Evolutionary conservation across 2,113 vertebrate species (phyloP).

Genomic region (Colaptes auratus): DNA sequence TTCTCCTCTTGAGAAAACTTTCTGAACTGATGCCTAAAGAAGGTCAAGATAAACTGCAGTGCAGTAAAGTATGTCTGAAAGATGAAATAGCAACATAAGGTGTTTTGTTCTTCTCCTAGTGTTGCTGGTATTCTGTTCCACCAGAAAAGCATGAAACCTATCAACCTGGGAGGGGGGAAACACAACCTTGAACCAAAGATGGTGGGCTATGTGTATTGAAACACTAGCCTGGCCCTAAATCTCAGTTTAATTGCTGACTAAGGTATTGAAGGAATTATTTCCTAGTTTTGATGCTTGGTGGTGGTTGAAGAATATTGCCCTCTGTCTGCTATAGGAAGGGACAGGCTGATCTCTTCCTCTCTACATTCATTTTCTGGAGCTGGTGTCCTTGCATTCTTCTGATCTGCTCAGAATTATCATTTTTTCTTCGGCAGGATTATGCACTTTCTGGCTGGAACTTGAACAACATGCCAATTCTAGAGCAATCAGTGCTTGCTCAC

Average conservation of each 20-base stretch:
- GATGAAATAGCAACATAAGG: background rate
- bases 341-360: background rate
- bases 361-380: background rate
- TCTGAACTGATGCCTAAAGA: background rate
- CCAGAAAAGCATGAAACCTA: background rate
- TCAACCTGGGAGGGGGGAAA: too few species aligned
- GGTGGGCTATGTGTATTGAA: background rate
- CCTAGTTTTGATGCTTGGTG: background rate
- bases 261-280: background rate
- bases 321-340: background rate
- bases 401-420: background rate
- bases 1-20: background rate
- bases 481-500: slow-evolving; percentile 95
- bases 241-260: background rate
- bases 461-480: slow-evolving; percentile 98
- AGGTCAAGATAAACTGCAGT: background rate
- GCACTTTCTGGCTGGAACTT: slow-evolving; percentile 97
- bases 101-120: background rate
- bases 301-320: background rate
- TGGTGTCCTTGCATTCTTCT: background rate
- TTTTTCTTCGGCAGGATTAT: slow-evolving; percentile 84
- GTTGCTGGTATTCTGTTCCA: background rate
- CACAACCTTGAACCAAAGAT: background rate
- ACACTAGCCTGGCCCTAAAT: background rate
- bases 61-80: background rate